Base-by-base conservation (phyloP, 2,888 invertebrate genomes). In the Tetropium fuscum region DNA sequence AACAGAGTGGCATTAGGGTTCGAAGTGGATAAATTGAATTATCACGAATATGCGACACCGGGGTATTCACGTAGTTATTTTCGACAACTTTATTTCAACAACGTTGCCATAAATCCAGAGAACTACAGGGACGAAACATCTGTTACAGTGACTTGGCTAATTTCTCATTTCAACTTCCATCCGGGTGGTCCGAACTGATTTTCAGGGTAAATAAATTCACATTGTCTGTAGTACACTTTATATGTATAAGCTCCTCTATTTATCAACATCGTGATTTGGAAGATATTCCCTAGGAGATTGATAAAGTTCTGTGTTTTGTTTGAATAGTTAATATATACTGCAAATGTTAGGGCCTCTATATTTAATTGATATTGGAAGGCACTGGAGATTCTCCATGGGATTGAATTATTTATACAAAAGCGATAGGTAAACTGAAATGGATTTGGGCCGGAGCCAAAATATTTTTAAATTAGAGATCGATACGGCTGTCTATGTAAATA, bases 131-230 rank as follows among this genome's bases (percentile, higher is more conserved):
- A 58, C 53, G 43, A 64, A 70, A 75, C 77, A 77, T 76, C 74
- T 76, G 75, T 74, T 76, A 74, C 73, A 69, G 62, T 69, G 74
- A 73, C 73, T 75, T 68, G 69, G 68, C 74, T 76, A 77, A 78
- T 78, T 76, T 76, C 75, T 75, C 75, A 74, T 74, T 72, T 74
- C 68, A 59, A 63, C 66, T 74, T 70, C 69, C 64, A 59, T 63
- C 54, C 69, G 70, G 73, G 66, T 70, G 70, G 70, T 64, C 68
- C 63, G 58, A 63, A 68, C 66, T 68, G 73, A 75, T 73, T 74
- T 74, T 73, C 73, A 64, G 65, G 66, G 72, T 77, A 74, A 75
- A 74, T 76, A 74, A 74, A 73, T 76, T 72, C 67, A 63, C 68
- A 63, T 54, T 56, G 63, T 64, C 70, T 66, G 63, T 60, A n/a